phyloP scores from a whole-genome alignment of 2,113 vertebrate genomes.

The Megalops atlanticus region DNA sequence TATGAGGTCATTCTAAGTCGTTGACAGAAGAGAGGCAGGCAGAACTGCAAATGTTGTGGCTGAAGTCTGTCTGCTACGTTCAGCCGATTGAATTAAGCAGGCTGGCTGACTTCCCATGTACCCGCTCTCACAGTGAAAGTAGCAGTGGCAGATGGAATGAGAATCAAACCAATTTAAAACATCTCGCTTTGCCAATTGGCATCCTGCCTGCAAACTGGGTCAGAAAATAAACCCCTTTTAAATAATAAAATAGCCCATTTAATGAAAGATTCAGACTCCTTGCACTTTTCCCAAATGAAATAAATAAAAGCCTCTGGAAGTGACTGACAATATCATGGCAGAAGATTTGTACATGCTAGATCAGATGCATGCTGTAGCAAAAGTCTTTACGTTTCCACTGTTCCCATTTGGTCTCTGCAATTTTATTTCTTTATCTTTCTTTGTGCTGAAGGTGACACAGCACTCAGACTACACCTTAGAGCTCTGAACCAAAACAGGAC shows the following conservation, averaged over 20 bases:
- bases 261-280: constrained; percentile 64
- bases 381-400: neutral
- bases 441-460: neutral
- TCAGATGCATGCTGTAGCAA: neutral
- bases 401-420: neutral
- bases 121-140: constrained; percentile 7
- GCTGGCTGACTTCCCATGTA: constrained; percentile 25
- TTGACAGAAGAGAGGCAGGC: neutral
- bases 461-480: neutral
- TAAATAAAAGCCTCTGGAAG: constrained; percentile 56
- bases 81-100: constrained; percentile 52
- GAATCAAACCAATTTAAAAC: constrained; percentile 65
- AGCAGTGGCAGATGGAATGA: constrained; percentile 70
- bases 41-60: constrained; percentile 41
- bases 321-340: neutral
- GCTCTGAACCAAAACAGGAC: neutral
- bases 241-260: constrained; percentile 68
- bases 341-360: neutral
- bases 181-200: constrained; percentile 69
- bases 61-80: constrained; percentile 39
- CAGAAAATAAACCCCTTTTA: constrained; percentile 65
- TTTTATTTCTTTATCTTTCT: neutral
- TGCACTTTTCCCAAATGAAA: constrained; percentile 52
- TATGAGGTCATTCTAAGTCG: neutral
- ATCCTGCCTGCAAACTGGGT: constrained; percentile 65